Base-by-base conservation (phyloP, 1,140 invertebrate genomes). In the Magallana ariakensis region DNA sequence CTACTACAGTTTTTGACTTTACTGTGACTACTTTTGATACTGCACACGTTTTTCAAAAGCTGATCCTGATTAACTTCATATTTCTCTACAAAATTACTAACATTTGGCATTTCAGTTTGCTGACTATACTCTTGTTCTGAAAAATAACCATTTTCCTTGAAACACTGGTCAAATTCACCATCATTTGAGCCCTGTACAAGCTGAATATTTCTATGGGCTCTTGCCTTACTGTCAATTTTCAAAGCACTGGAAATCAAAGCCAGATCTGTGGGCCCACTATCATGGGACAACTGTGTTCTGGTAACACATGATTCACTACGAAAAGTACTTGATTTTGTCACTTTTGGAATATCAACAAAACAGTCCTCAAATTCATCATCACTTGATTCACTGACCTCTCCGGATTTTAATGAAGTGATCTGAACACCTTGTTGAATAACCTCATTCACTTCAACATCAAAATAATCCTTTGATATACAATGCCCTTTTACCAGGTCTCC, bases 381-480 rank as follows among this genome's bases (percentile, higher is more conserved):
- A 70, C 33, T 26, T 26, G 7, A 26, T 8, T 70, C 22, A 4
- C 13, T 13, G 33, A 4, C 8, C 33, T 26, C 66, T 46, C 15
- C 1, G 4, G 19, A 2, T 70, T 70, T 70, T 13, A 70, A 26
- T 5, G 66, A 70, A 13, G 22, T 70, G 66, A 70, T 9, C 22
- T 70, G 66, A 5, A 70, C 22, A 26, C 7, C 19, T 13, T 70
- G 11, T 13, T 11, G 19, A 22, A 70, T 11, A 19, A 70, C 66
- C 13, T 70, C 66, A 70, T 70, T 26, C 8, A 70, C 66, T 26
- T 70, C 66, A 9, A 70, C 66, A 70, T 70, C 66, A 70, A 70
- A 70, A 13, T 70, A 22, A 11, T 26, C 9, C 22, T 10, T 10
- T 70, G 11, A 19, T 70, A 11, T 13, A 26, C 22, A 26, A 19